phyloP scores from a whole-genome alignment of 2,888 invertebrate genomes.

The Eurytoma adleriae region DNA sequence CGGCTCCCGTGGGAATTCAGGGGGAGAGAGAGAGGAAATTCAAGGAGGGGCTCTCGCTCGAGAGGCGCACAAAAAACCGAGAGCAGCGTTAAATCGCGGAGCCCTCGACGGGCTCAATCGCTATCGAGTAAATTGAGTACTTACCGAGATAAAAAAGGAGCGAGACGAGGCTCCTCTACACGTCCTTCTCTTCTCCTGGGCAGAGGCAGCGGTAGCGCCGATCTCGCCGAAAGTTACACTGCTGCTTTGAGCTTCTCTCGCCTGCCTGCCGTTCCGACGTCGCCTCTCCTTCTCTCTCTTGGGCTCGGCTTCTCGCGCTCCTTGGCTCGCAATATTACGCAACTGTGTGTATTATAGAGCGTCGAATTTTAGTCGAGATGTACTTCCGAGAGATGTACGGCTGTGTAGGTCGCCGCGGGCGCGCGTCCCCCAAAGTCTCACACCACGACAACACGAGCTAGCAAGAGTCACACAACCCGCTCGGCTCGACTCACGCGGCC shows the following conservation, averaged over 20 bases:
- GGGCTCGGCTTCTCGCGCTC: not conserved
- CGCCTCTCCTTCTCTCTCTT: not conserved
- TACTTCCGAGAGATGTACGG: not conserved
- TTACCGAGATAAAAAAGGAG: slow-evolving; percentile 52
- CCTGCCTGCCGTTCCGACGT: not conserved
- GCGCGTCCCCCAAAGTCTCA: not conserved
- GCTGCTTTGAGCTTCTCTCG: not conserved
- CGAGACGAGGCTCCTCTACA: slow-evolving; percentile 42
- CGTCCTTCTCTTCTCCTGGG: not conserved
- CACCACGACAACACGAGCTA: not conserved
- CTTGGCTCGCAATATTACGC: slow-evolving; percentile 49
- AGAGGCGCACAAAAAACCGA: not conserved
- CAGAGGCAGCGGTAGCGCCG: not conserved
- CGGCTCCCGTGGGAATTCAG: not conserved
- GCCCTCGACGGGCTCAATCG: not conserved
- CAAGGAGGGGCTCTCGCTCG: not conserved
- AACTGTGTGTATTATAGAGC: slow-evolving; percentile 28
- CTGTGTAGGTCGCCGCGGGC: not conserved
- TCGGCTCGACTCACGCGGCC: not conserved
- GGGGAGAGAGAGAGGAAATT: not conserved
- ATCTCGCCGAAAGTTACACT: slow-evolving; percentile 13
- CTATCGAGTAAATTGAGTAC: slow-evolving; percentile 11
- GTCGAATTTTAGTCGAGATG: not conserved
- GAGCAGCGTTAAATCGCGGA: not conserved
- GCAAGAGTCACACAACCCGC: not conserved